Evolutionary conservation across 2,113 vertebrate species (phyloP), one percentile per base, ranked within the genome.

Genomic region (Rhizomys pruinosus): DNA sequence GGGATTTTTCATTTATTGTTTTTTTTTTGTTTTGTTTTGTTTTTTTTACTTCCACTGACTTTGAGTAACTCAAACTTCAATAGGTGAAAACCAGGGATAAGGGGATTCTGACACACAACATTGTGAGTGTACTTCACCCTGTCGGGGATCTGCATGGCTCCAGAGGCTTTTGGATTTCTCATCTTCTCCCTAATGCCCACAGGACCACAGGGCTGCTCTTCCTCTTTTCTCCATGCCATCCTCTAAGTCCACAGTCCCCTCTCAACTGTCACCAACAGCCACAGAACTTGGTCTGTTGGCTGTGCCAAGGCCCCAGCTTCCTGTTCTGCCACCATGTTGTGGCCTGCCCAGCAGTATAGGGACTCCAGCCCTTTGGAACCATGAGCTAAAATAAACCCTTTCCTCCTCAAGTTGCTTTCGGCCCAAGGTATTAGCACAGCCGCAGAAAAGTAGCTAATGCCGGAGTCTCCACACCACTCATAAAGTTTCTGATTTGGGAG

Each of bases 191-290:
- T 8, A 0, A 3, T 7, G 8, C 32, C n/a, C 76, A 27, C 4
- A 71, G 59, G 23, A 39, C 29, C 3, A 0, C 11, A 52, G n/a
- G 7, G 10, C 44, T 52, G 34, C 1, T 22, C 29, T 66, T 44
- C 5, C 17, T 77, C 4, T 19, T 63, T 42, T 64, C 34, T 34
- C 82, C 57, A 52, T 52, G 29, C 2, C 4, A 2, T 17, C 57
- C 6, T 3, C 5, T 68, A 8, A 7, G 59, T 10, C 71, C 19
- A 9, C 72, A 34, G 42, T 32, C n/a, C 0, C 0, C 6, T 34
- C 12, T 79, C 68, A 32, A 34, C n/a, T 57, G 52, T 80, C 29
- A 20, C 25, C 22, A 10, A 22, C 15, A 13, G 13, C 29, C 72
- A 37, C 90, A 13, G 74, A 19, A 19, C 17, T n/a, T 17, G 61